phyloP scores from a whole-genome alignment of 2,113 vertebrate genomes.

The Illadopsis cleaveri region DNA sequence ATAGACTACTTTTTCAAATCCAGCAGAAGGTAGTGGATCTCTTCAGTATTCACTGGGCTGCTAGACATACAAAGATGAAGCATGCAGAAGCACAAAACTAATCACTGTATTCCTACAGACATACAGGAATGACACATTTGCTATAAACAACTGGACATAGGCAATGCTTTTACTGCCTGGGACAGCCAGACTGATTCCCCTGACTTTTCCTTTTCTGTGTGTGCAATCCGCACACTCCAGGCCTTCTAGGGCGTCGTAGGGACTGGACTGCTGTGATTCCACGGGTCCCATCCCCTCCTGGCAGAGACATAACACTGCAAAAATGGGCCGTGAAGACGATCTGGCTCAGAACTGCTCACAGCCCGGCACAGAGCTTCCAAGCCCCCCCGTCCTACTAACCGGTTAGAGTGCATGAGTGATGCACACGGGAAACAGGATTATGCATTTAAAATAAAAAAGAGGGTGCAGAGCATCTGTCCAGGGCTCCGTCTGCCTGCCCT shows the following conservation, averaged over 20 bases:
- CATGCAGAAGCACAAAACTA: not conserved
- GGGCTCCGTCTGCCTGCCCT: not conserved
- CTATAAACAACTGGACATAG: accelerated
- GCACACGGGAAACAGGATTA: not conserved
- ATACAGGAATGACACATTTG: not conserved
- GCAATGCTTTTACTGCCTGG: not conserved
- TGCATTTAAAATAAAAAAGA: too few species aligned
- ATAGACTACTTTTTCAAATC: not conserved
- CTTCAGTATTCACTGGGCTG: not conserved
- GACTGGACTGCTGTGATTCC: not conserved
- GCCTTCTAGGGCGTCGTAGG: not conserved
- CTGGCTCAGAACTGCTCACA: not conserved
- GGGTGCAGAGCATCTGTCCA: not conserved
- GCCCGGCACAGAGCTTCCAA: accelerated
- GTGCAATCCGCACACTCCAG: not conserved
- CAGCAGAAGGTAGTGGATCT: not conserved
- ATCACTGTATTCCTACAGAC: not conserved
- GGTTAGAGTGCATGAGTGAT: accelerated
- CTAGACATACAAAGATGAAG: not conserved
- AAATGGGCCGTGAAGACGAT: accelerated
- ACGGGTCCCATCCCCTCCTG: not conserved
- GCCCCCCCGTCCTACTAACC: accelerated
- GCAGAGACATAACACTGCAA: not conserved
- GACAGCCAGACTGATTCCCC: accelerated
- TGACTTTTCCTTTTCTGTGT: not conserved